phyloP scores from a whole-genome alignment of 1,140 invertebrate species.

The Brachionus rotundiformis region DNA sequence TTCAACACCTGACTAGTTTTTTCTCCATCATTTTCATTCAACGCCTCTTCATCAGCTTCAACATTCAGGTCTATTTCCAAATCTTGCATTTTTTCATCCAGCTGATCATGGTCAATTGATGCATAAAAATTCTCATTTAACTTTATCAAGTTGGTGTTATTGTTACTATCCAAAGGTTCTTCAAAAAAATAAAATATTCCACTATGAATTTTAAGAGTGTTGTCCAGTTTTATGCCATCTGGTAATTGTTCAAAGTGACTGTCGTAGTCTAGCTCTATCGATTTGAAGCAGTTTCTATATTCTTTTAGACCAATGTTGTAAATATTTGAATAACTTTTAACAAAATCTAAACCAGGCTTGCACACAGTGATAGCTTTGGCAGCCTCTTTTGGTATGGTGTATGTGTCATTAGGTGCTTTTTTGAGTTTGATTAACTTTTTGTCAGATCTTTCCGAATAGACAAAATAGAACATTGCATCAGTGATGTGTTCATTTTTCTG shows the following conservation, averaged over 20 bases:
- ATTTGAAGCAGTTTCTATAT: slow-evolving; percentile 34
- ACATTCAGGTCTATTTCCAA: neutral
- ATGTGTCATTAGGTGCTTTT: neutral
- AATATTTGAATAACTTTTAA: neutral
- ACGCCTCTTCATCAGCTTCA: neutral
- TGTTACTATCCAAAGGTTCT: slow-evolving; percentile 2
- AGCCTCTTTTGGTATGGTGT: neutral
- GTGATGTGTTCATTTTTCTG: neutral
- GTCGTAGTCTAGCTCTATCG: slow-evolving; percentile 17
- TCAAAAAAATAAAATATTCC: slow-evolving; percentile 28
- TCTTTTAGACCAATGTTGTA: slow-evolving; percentile 20
- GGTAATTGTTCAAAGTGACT: neutral
- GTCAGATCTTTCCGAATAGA: neutral
- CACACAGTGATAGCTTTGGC: neutral
- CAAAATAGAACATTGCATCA: neutral
- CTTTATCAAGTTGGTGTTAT: neutral
- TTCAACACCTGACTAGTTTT: neutral
- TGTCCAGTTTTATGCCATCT: neutral
- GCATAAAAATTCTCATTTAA: slow-evolving; percentile 31
- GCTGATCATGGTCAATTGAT: neutral
- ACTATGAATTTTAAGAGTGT: neutral
- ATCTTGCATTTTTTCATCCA: neutral
- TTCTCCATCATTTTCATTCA: neutral
- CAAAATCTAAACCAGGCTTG: neutral
- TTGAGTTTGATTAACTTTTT: neutral